phyloP scores from a whole-genome alignment of 2,797 vertebrate species.

The Eupleurogrammus muticus region DNA sequence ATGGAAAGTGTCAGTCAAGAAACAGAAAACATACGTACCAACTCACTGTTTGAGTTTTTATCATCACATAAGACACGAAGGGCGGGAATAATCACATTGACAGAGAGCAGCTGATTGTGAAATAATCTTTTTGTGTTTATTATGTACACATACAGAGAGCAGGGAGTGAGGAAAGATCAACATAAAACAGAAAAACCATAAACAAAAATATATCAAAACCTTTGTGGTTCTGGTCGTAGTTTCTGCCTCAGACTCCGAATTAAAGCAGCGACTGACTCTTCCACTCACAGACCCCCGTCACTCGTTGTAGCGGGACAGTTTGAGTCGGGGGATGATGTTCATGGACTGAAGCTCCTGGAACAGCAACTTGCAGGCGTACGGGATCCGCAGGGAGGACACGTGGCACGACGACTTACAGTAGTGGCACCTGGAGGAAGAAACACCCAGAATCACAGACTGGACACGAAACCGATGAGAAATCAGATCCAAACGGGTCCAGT shows the following conservation, averaged over 20 bases:
- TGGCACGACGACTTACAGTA: slow-evolving; percentile 98
- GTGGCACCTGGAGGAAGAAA: slow-evolving; percentile 89
- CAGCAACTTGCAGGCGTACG: slow-evolving; percentile 98
- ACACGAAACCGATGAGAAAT: not conserved
- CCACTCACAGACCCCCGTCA: slow-evolving; percentile 68
- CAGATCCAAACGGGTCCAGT: not conserved
- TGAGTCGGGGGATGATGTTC: slow-evolving; percentile 98
- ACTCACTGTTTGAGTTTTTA: not conserved
- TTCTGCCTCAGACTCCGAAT: slow-evolving; percentile 16
- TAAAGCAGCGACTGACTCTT: slow-evolving; percentile 14
- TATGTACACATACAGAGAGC: slow-evolving; percentile 66
- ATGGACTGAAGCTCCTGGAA: slow-evolving; percentile 99
- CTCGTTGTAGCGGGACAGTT: slow-evolving; percentile 96
- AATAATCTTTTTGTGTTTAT: slow-evolving; percentile 65
- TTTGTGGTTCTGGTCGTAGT: not conserved
- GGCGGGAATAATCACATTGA: slow-evolving; percentile 29
- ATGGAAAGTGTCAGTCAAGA: not conserved
- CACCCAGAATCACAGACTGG: slow-evolving; percentile 8
- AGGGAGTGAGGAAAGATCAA: slow-evolving; percentile 31
- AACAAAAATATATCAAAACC: slow-evolving; percentile 29
- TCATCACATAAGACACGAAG: not conserved
- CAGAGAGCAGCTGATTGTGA: slow-evolving; percentile 34
- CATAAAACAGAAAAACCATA: slow-evolving; percentile 18
- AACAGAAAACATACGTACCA: not conserved
- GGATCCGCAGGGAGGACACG: slow-evolving; percentile 95